Evolutionary conservation across 2,797 vertebrate species (phyloP).

Genomic region (Cryptoblepharus egeriae): DNA sequence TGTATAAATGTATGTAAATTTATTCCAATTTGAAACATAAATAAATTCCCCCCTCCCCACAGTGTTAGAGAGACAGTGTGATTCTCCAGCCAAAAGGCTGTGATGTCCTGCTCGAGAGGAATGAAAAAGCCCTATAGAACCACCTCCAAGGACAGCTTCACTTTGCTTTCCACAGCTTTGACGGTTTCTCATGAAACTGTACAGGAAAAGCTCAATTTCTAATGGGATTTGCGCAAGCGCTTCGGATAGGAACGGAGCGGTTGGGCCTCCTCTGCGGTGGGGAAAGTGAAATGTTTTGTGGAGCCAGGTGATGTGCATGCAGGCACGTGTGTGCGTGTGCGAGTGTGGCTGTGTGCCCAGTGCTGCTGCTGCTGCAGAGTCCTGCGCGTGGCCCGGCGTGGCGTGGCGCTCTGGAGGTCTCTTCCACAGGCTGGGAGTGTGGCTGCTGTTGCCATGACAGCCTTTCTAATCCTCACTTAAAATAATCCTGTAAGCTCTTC

Average conservation of each 20-base stretch:
- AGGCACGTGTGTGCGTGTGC: too few species aligned
- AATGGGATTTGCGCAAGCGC: too few species aligned
- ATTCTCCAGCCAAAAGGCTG: too few species aligned
- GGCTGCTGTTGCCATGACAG: constrained; percentile 30
- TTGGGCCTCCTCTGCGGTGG: background rate
- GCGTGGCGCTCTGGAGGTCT: constrained; percentile 4
- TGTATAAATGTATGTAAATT: too few species aligned
- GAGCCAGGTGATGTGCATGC: background rate
- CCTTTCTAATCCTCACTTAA: background rate
- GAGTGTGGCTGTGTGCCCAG: background rate
- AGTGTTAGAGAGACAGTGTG: too few species aligned
- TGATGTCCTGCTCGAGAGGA: too few species aligned
- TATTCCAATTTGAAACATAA: too few species aligned
- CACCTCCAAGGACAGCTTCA: rapidly evolving
- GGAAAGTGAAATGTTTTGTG: too few species aligned
- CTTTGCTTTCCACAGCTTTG: background rate
- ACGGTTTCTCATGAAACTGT: background rate
- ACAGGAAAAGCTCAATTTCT: too few species aligned
- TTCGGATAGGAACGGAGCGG: background rate
- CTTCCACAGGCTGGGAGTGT: constrained; percentile 8
- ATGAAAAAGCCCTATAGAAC: rapidly evolving
- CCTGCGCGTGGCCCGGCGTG: too few species aligned
- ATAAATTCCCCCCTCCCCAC: too few species aligned
- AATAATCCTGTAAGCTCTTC: constrained; percentile 30
- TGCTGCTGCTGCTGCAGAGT: constrained; percentile 11